Percentiles rank a stretch among this genome's conserved stretches.
phyloP scores from a whole-genome alignment of 2,113 vertebrate genomes.

The Sclerurus mexicanus region DNA sequence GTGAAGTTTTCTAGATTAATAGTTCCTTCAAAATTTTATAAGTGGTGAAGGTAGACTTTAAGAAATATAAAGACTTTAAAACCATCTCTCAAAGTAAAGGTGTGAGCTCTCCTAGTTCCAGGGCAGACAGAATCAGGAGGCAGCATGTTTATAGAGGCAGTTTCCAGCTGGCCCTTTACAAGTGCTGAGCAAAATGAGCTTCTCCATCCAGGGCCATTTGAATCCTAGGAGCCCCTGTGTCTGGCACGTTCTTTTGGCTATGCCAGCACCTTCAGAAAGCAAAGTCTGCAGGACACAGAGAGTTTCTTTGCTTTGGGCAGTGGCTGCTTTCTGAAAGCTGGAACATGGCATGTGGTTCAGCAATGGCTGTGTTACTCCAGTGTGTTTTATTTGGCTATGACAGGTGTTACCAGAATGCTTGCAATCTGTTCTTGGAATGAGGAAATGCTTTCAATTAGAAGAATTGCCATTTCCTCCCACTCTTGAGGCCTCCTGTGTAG shows the following conservation, averaged over 20 bases:
- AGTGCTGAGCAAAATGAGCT: not conserved
- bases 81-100: not conserved
- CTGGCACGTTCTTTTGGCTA: not conserved
- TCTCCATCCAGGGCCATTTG: not conserved
- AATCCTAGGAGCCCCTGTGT: not conserved
- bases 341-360: rapidly evolving
- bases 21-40: not conserved
- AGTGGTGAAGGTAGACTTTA: not conserved
- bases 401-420: not conserved
- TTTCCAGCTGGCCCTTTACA: not conserved
- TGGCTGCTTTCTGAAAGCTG: not conserved
- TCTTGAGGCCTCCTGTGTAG: not conserved
- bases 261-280: not conserved
- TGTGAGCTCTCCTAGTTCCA: not conserved
- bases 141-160: not conserved
- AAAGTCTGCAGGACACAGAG: not conserved
- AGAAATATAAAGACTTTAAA: not conserved
- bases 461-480: slow-evolving; percentile 45
- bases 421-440: slow-evolving; percentile 32
- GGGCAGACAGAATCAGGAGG: not conserved
- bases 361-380: not conserved
- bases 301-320: not conserved
- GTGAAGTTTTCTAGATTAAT: not conserved
- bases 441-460: slow-evolving; percentile 14
- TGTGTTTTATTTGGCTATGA: not conserved